These are phyloP conservation scores for Mus caroli DNA, from an alignment of 2,797 vertebrate species.

Conservation along the genomic window DNA sequence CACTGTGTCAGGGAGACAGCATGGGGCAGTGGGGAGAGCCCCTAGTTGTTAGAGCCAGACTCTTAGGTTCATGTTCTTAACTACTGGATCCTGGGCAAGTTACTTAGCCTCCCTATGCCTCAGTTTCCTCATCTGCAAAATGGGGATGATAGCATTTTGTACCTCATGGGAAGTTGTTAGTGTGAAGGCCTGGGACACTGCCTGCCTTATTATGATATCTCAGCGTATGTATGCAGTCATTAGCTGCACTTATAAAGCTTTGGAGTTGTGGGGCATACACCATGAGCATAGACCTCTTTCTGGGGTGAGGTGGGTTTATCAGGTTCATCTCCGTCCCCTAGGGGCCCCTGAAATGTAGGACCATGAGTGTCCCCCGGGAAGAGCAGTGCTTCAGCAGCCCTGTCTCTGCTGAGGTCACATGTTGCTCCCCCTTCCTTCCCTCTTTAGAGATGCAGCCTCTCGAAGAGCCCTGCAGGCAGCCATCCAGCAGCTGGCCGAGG, in stretches of 20 bases:
- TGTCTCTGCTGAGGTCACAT: no score
- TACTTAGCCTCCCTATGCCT: background rate
- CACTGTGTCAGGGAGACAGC: background rate
- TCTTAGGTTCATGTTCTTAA: background rate
- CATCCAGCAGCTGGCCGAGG: constrained; percentile 93
- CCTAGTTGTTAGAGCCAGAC: background rate
- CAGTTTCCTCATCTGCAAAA: constrained; percentile 21
- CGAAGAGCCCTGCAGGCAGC: constrained; percentile 94
- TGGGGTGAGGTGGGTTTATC: background rate
- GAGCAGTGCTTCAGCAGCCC: background rate
- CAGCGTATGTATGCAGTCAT: background rate
- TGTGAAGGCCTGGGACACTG: background rate
- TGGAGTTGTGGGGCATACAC: background rate
- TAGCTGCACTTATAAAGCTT: background rate
- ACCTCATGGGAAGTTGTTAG: background rate
- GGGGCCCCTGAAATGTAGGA: background rate
- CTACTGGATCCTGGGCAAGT: background rate
- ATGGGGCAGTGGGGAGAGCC: background rate
- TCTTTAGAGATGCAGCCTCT: constrained; percentile 94
- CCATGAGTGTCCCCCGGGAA: background rate
- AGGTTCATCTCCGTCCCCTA: background rate
- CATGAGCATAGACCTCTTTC: background rate
- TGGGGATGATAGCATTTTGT: background rate
- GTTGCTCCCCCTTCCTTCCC: background rate
- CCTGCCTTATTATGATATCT: background rate